Evolutionary conservation across 2,113 vertebrate species (phyloP).

Genomic region (Nothocercus nigrocapillus): DNA sequence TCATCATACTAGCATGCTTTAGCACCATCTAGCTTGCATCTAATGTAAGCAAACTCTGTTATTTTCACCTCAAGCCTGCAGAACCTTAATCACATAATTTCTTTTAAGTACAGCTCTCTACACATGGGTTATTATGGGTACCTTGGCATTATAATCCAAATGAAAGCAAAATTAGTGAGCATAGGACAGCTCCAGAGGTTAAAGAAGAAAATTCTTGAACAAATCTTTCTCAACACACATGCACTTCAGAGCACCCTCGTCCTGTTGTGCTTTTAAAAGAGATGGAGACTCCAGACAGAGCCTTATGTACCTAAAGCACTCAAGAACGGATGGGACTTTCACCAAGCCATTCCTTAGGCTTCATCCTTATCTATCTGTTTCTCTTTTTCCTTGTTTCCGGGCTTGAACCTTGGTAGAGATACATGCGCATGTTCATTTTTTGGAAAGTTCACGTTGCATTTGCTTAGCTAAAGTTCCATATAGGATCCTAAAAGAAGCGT

Average conservation of each 20-base stretch:
- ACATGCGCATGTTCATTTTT: background rate
- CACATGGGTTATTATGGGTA: background rate
- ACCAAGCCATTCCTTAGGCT: background rate
- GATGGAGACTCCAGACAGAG: background rate
- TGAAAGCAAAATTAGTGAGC: background rate
- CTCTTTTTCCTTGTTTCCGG: background rate
- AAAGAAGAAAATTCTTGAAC: background rate
- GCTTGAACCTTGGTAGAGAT: background rate
- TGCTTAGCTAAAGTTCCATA: background rate
- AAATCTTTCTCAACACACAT: background rate
- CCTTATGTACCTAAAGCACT: background rate
- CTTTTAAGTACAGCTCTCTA: background rate
- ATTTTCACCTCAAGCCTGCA: background rate
- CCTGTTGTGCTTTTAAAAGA: background rate
- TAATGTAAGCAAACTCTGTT: background rate
- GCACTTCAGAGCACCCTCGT: background rate
- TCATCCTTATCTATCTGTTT: background rate
- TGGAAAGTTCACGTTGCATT: background rate
- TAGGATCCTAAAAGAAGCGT: background rate
- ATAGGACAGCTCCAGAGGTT: background rate
- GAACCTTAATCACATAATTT: background rate
- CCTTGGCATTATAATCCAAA: background rate
- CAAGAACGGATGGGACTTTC: background rate
- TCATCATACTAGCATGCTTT: background rate
- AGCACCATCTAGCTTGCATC: conserved; percentile 66